phyloP scores from a whole-genome alignment of 2,888 invertebrate species.

The Adineta ricciae region DNA sequence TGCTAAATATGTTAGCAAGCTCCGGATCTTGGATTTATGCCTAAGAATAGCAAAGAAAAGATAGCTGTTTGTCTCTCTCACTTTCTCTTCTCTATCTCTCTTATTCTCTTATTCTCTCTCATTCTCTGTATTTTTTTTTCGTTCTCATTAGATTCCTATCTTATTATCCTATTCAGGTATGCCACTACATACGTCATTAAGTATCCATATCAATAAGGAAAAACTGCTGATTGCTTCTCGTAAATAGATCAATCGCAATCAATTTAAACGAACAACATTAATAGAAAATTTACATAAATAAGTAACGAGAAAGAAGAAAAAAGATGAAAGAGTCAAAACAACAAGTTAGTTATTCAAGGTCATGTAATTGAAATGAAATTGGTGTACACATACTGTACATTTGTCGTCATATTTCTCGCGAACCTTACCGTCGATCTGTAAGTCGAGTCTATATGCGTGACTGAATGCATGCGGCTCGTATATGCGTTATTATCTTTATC shows the following conservation, averaged over 20 bases:
- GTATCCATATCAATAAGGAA: not conserved
- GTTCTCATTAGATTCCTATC: not conserved
- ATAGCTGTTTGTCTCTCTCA: not conserved
- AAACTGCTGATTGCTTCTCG: not conserved
- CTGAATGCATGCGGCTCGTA: not conserved
- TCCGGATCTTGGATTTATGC: not conserved
- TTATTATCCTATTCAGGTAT: constrained; percentile 4
- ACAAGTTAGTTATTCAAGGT: not conserved
- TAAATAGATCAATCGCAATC: not conserved
- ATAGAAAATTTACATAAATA: not conserved
- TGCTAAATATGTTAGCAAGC: not conserved
- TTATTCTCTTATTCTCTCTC: too few relatives aligned
- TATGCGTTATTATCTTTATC: not conserved
- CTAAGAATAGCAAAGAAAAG: not conserved
- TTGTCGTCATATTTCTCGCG: not conserved
- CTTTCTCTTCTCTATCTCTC: not conserved
- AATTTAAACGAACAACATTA: not conserved
- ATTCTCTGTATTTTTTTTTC: too few relatives aligned
- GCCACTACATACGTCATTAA: not conserved
- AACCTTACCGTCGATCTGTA: not conserved
- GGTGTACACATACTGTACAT: not conserved
- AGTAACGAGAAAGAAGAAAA: not conserved
- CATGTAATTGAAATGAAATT: not conserved
- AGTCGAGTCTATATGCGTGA: not conserved
- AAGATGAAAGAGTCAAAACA: not conserved